Base-by-base conservation (phyloP, 1,140 invertebrate species). In the Popillia japonica region DNA sequence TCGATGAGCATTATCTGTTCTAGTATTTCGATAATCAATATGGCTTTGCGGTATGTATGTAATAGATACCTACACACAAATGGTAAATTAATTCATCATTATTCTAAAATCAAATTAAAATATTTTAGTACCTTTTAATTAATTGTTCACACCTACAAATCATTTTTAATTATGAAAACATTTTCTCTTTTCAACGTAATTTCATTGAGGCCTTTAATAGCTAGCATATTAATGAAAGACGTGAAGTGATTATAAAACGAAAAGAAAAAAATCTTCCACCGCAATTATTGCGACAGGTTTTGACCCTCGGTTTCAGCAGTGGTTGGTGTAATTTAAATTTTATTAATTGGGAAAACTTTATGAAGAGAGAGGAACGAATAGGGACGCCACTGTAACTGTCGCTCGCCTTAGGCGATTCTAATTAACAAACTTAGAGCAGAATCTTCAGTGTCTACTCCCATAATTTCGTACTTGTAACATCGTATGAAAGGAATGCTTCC, bases 401-500 rank as follows among this genome's bases (percentile, higher is more conserved):
- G 61, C 11, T 6, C 1, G 61, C 61, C 61, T 68, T 22, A 68
- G 61, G 61, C 61, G 4, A 68, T 68, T 22, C 61, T 68, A 68
- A 68, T 68, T 68, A 68, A 68, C 61, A 68, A 68, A 68, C 61
- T 68, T 68, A 68, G 61, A 68, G 61, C 22, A 68, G 17, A 68
- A 34, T 68, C 61, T 68, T 68, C 61, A 68, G 20, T 27, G 14
- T 55, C 61, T 68, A 34, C 61, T 68, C 22, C 27, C 20, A 68
- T 68, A 68, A 68, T 34, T 68, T 68, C 22, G 27, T 14, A 8
- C 61, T 34, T 22, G 20, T 10, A 27, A 34, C 61, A 22, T 7
- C 9, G 20, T 68, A 68, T 68, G 61, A 68, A 68, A 68, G 61
- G 27, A 68, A 68, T 68, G 20, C 48, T n/a, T 68, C 59, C 17